Percentiles rank a stretch among this genome's conserved stretches.
Evolutionary conservation across 2,113 vertebrate genomes (phyloP).

Genomic region (Lutjanus erythropterus): DNA sequence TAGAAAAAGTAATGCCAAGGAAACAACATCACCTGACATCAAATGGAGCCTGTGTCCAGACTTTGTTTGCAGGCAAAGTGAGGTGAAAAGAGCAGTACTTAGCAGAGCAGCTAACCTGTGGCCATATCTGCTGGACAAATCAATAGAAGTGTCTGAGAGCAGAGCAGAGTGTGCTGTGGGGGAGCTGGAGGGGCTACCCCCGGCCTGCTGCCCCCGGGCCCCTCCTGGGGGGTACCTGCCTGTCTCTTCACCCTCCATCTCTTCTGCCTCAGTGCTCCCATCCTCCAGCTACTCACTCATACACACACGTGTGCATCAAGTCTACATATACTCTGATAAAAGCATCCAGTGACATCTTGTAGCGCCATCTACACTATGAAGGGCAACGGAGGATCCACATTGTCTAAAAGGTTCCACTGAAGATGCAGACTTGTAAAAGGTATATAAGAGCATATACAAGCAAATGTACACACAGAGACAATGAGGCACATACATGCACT

Average conservation of each 20-base stretch:
- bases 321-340: slow-evolving; percentile 27
- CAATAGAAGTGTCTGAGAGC: slow-evolving; percentile 94
- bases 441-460: slow-evolving; percentile 22
- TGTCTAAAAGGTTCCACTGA: slow-evolving; percentile 31
- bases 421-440: slow-evolving; percentile 26
- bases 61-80: slow-evolving; percentile 79
- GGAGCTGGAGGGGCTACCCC: slow-evolving; percentile 82
- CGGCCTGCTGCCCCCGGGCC: slow-evolving; percentile 84
- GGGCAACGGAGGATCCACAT: slow-evolving; percentile 29
- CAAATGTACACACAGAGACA: background rate
- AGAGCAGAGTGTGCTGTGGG: slow-evolving; percentile 71
- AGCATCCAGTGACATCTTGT: slow-evolving; percentile 40
- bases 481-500: slow-evolving; percentile 14
- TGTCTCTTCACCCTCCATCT: slow-evolving; percentile 80
- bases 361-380: slow-evolving; percentile 36
- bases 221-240: slow-evolving; percentile 80
- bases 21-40: slow-evolving; percentile 60
- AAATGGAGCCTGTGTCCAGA: slow-evolving; percentile 53
- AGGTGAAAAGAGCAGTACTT: slow-evolving; percentile 84
- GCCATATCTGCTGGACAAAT: slow-evolving; percentile 90
- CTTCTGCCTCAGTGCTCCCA: slow-evolving; percentile 86
- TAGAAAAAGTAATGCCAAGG: slow-evolving; percentile 18
- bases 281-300: slow-evolving; percentile 70
- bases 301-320: slow-evolving; percentile 4
- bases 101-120: slow-evolving; percentile 88